phyloP scores from a whole-genome alignment of 1,140 invertebrate genomes.

The Nymphalis io region DNA sequence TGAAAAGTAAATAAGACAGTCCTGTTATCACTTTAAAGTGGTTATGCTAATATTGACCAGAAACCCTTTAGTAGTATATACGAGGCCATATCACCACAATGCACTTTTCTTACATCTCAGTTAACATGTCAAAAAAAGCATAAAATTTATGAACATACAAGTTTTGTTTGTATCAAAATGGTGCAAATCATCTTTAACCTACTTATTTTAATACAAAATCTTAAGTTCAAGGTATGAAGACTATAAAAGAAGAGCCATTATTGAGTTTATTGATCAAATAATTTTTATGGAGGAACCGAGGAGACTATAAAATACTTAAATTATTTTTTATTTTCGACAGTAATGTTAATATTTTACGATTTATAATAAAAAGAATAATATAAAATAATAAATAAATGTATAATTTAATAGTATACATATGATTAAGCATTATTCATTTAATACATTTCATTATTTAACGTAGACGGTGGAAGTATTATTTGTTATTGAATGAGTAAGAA shows the following conservation, averaged over 20 bases:
- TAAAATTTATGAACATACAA: conserved; percentile 7
- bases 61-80: conserved; percentile 4
- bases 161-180: conserved; percentile 4
- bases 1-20: not conserved
- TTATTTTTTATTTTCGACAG: not conserved
- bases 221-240: conserved; percentile 23
- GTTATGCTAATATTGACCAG: not conserved
- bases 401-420: too few relatives aligned
- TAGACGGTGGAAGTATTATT: too few relatives aligned
- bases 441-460: too few relatives aligned
- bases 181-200: conserved; percentile 27
- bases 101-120: not conserved
- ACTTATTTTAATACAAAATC: conserved; percentile 26
- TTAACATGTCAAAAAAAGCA: conserved; percentile 1
- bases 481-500: too few relatives aligned
- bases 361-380: too few relatives aligned
- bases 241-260: conserved; percentile 22
- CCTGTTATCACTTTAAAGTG: not conserved
- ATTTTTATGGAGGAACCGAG: conserved; percentile 9
- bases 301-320: conserved; percentile 6
- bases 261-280: conserved; percentile 18
- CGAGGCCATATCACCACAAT: not conserved
- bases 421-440: too few relatives aligned
- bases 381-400: too few relatives aligned
- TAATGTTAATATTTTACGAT: too few relatives aligned